Percentiles rank a stretch among this genome's conserved stretches.
phyloP scores from a whole-genome alignment of 1,140 invertebrate species.

The Drosophila biarmipes region DNA sequence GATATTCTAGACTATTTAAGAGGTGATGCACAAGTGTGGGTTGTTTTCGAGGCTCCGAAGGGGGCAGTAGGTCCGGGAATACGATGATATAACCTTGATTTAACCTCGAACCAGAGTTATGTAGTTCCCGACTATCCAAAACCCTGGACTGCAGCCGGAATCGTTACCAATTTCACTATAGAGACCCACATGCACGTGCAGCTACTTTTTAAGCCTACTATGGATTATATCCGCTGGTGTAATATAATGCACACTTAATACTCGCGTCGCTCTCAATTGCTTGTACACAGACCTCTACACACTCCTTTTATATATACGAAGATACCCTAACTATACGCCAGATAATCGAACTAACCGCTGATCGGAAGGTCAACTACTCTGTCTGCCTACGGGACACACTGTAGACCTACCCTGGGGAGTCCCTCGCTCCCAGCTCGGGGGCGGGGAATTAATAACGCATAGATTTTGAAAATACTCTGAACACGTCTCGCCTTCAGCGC shows the following conservation, averaged over 20 bases:
- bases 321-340: constrained; percentile 23
- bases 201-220: constrained; percentile 17
- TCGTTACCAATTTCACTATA: background rate
- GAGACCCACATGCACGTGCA: background rate
- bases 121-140: background rate
- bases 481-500: constrained; percentile 43
- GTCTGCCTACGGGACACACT: constrained; percentile 18
- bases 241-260: constrained; percentile 37
- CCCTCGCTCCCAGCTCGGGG: background rate
- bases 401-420: constrained; percentile 1
- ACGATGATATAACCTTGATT: background rate
- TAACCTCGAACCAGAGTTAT: background rate
- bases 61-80: background rate
- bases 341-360: constrained; percentile 31
- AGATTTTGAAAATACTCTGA: constrained; percentile 41
- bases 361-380: constrained; percentile 26
- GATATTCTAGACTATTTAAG: constrained; percentile 24
- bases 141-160: background rate
- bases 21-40: constrained; percentile 3
- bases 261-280: constrained; percentile 26
- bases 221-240: constrained; percentile 16
- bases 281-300: constrained; percentile 27
- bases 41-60: background rate
- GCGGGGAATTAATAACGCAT: constrained; percentile 7
- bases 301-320: constrained; percentile 10